Percentiles rank a stretch among this genome's conserved stretches.
Evolutionary conservation across 1,140 invertebrate species (phyloP).

Genomic region (Akabosia matsudoensis): DNA sequence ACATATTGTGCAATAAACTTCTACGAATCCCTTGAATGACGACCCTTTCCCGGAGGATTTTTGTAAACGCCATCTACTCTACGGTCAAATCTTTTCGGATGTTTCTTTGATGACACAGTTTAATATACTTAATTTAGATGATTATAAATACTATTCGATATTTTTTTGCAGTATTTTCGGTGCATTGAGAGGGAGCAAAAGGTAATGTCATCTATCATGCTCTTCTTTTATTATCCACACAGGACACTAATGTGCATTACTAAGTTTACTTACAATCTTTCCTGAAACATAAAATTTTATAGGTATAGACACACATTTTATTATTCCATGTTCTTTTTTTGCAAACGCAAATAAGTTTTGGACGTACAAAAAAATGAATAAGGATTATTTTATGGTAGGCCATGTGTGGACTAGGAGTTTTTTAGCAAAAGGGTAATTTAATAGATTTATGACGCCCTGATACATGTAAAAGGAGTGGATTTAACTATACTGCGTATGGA

Average conservation of each 20-base stretch:
- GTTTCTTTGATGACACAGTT: too few species aligned
- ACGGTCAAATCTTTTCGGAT: too few species aligned
- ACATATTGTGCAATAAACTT: neutral
- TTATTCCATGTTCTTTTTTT: neutral
- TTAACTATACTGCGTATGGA: neutral
- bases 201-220: too few species aligned
- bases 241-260: too few species aligned
- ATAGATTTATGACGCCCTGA: conserved; percentile 19
- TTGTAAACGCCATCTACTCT: neutral
- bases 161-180: too few species aligned
- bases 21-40: neutral
- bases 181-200: too few species aligned
- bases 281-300: neutral
- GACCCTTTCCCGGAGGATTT: neutral
- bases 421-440: conserved; percentile 17
- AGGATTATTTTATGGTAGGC: conserved; percentile 4
- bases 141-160: too few species aligned
- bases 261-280: neutral
- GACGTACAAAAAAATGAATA: conserved; percentile 1
- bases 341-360: neutral
- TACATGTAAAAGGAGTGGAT: conserved; percentile 22
- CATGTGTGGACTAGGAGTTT: neutral
- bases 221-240: too few species aligned
- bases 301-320: neutral
- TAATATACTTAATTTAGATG: too few species aligned